Base-by-base conservation (phyloP, 1,140 invertebrate species). In the Chrysoperla carnea region DNA sequence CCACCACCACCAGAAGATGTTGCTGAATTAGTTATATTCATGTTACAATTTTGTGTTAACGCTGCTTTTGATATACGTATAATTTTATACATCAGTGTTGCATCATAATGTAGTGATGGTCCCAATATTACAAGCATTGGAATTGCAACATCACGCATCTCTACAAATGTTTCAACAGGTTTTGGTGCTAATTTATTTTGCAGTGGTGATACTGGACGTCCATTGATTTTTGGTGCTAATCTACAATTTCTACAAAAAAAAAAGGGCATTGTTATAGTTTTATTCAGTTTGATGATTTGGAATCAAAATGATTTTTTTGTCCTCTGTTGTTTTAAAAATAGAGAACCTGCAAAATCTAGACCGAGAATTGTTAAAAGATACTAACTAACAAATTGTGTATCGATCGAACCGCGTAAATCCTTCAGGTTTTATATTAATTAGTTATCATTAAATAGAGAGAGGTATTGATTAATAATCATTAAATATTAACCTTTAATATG, bases 71-170 rank as follows among this genome's bases (percentile, higher is more conserved):
- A 70, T 13, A 83, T 55, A 17, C 81, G 65, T 48, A 84, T 72
- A 38, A 88, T 69, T 68, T 92, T 93, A 53, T 90, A 84, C 65
- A 96, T 78, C 11, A 95, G 66, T 45, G 90, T 75, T 1, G 90
- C 81, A 68, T 96, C 88, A 49, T 75, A 73, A 48, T 88, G 79
- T 38, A 96, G 64, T 45, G 91, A 80, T 1, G 93, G 85, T 29
- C 94, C 94, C 38, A 98, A 66, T 11, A 79, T 70, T 46, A 79
- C 66, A 6, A 96, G 60, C 72, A 96, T 89, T n/a, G 89, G 87
- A 52, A 93, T 74, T 0, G 87, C 76, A 39, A 72, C 64, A n/a
- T 78, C 68, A 31, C 77, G 70, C 36, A 97, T 68, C 17, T 91
- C 84, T 23, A 73, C 59, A 49, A 87, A 79, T 8, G 68, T 70